Evolutionary conservation across 2,888 invertebrate species (phyloP).

Genomic region (Epistrophe eligans): DNA sequence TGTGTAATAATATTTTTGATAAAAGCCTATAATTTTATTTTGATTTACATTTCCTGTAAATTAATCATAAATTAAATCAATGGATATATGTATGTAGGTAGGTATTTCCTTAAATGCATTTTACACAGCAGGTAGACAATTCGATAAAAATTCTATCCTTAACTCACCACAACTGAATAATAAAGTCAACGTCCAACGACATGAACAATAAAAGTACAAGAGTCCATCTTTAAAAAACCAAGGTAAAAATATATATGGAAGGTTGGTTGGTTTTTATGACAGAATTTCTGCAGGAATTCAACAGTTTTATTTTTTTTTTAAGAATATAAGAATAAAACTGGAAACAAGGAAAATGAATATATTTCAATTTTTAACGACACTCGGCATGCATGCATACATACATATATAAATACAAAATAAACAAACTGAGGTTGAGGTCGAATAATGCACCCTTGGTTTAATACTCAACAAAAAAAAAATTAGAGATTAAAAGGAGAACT

Average conservation of each 20-base stretch:
- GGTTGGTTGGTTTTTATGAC: neutral
- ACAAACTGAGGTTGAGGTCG: slow-evolving; percentile 26
- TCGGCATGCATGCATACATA: neutral
- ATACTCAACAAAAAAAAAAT: neutral
- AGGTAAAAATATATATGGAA: neutral
- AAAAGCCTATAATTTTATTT: neutral
- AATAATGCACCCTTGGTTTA: slow-evolving; percentile 18
- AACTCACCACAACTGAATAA: neutral
- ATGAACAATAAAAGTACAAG: neutral
- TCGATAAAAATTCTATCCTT: neutral
- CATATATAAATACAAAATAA: slow-evolving; percentile 1
- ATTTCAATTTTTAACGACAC: slow-evolving; percentile 18
- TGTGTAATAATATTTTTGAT: neutral
- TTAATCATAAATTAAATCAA: neutral
- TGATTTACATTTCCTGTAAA: slow-evolving; percentile 7
- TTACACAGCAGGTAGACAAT: neutral
- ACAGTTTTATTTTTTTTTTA: slow-evolving; percentile 8
- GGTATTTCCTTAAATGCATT: neutral
- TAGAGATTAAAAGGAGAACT: neutral
- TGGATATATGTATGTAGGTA: neutral
- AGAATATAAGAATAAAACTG: slow-evolving; percentile 25
- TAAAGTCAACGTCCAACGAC: slow-evolving; percentile 13
- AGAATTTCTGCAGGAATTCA: slow-evolving; percentile 1
- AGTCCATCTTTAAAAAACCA: slow-evolving; percentile 27
- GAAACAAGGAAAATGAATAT: slow-evolving; percentile 19